phyloP scores from a whole-genome alignment of 2,888 invertebrate species.

The Capitulum mitella region DNA sequence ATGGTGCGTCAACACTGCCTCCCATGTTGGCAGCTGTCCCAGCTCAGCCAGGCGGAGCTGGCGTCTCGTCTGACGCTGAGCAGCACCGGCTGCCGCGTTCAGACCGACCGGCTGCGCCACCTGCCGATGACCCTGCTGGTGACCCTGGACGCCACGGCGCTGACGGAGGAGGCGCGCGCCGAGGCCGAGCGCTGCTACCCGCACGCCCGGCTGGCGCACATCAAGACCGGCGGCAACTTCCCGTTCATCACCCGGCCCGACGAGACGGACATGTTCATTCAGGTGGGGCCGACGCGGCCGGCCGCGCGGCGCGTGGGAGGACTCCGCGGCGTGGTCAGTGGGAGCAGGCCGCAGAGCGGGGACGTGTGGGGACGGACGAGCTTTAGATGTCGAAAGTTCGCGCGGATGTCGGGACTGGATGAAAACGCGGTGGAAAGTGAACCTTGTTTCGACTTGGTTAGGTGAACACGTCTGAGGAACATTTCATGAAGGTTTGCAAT shows the following conservation, averaged over 20 bases:
- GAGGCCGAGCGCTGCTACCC: constrained; percentile 80
- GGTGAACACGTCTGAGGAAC: too few species aligned
- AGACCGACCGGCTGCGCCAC: constrained; percentile 54
- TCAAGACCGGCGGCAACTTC: constrained; percentile 84
- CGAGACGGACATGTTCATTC: constrained; percentile 80
- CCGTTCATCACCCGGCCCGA: constrained; percentile 79
- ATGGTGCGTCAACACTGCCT: too few species aligned
- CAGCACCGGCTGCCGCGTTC: constrained; percentile 69
- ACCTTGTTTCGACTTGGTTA: too few species aligned
- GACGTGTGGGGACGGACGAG: too few species aligned
- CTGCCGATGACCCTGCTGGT: constrained; percentile 76
- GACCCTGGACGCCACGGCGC: constrained; percentile 80
- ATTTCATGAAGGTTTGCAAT: too few species aligned
- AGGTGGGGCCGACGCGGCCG: constrained; percentile 51
- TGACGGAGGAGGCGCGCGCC: constrained; percentile 65
- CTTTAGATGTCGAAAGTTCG: too few species aligned
- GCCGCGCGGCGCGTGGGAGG: neutral
- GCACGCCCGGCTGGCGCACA: constrained; percentile 71
- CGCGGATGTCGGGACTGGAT: too few species aligned
- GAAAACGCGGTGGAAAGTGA: too few species aligned
- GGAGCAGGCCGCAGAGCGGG: too few species aligned
- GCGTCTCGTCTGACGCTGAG: constrained; percentile 81
- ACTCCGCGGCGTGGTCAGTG: too few species aligned
- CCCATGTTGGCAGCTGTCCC: constrained; percentile 76
- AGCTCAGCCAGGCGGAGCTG: constrained; percentile 68